Evolutionary conservation across 2,113 vertebrate genomes (phyloP).

Genomic region (Zosterops pallidus): DNA sequence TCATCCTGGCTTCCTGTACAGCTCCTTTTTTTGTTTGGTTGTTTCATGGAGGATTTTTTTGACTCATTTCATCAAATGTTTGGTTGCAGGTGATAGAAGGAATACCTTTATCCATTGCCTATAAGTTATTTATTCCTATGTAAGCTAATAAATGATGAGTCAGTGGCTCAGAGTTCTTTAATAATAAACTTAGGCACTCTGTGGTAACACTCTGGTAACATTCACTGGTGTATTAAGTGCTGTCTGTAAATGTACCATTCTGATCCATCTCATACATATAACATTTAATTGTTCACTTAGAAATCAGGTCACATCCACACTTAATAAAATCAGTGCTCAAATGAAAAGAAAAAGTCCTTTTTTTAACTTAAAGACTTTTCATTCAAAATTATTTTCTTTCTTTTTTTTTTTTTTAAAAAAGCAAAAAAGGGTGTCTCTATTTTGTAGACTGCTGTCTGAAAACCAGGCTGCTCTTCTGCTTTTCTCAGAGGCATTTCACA

Average conservation of each 20-base stretch:
- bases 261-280: not conserved
- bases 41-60: not conserved
- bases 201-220: not conserved
- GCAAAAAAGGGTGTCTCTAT: fast-evolving
- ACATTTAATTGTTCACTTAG: not conserved
- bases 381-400: not conserved
- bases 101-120: not conserved
- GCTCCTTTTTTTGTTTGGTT: not conserved
- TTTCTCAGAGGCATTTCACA: not conserved
- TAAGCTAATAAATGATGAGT: not conserved
- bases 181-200: not conserved
- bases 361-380: not conserved
- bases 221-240: not conserved
- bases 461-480: not conserved
- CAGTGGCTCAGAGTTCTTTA: not conserved
- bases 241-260: not conserved
- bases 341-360: not conserved
- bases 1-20: not conserved
- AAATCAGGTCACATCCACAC: not conserved
- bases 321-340: not conserved
- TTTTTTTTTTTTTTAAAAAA: not conserved
- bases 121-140: not conserved
- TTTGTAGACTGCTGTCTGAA: not conserved
- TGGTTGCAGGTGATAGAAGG: not conserved
- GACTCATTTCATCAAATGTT: not conserved